These are phyloP conservation scores for Tillus elongatus DNA, from an alignment of 2,888 invertebrate genomes.

Conservation along the genomic window DNA sequence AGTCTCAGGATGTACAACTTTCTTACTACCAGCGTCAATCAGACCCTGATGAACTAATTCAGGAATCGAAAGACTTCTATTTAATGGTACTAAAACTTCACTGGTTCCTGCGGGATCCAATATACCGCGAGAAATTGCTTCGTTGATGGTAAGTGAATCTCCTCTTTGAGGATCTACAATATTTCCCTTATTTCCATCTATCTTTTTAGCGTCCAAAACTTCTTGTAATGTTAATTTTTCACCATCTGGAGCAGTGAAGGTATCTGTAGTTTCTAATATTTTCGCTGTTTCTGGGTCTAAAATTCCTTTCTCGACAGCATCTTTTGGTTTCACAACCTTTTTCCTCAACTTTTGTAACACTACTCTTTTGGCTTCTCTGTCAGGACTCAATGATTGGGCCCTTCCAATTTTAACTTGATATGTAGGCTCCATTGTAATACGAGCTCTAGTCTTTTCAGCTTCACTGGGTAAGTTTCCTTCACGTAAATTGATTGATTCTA, in stretches of 20 bases:
- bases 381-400: conserved; percentile 50
- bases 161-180: conserved; percentile 79
- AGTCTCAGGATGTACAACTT: conserved; percentile 81
- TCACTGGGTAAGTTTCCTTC: conserved; percentile 42
- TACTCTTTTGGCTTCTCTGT: conserved; percentile 58
- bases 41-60: conserved; percentile 81
- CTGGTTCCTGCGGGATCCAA: conserved; percentile 68
- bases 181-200: conserved; percentile 66
- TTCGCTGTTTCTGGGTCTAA: conserved; percentile 68
- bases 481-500: conserved; percentile 35
- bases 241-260: conserved; percentile 48
- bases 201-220: conserved; percentile 59
- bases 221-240: conserved; percentile 62
- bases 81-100: conserved; percentile 69
- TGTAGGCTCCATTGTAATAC: conserved; percentile 55
- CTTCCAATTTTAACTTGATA: conserved; percentile 56
- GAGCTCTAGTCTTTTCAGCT: conserved; percentile 50
- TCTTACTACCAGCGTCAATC: conserved; percentile 60
- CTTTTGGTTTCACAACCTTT: conserved; percentile 62
- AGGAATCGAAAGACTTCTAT: conserved; percentile 70
- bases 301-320: conserved; percentile 69
- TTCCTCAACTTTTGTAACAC: conserved; percentile 70
- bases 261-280: conserved; percentile 54
- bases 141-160: conserved; percentile 66
- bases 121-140: conserved; percentile 77